Conservation (phyloP, 2,888 invertebrate genomes). For the Itoplectis maculator region DNA sequence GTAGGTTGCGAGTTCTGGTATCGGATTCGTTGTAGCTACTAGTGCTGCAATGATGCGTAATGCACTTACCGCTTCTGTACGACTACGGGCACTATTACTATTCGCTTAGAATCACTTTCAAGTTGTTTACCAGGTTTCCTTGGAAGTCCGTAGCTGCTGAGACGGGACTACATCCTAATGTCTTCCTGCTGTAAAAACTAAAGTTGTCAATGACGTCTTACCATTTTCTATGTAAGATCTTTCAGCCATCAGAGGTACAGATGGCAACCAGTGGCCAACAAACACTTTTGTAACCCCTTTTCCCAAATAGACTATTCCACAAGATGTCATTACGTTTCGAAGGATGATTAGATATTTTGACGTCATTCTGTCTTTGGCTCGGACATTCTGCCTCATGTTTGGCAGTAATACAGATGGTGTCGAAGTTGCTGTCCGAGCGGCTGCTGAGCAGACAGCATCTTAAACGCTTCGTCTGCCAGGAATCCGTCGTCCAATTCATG, state of each 20-base stretch:
- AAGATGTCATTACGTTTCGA: not conserved
- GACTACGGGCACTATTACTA: conserved; percentile 30
- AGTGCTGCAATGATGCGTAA: conserved; percentile 53
- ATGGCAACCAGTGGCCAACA: too few relatives aligned
- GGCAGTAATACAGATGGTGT: not conserved
- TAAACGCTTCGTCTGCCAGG: conserved; percentile 2
- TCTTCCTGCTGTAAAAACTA: not conserved
- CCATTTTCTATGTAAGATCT: not conserved
- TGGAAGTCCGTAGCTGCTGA: conserved; percentile 5
- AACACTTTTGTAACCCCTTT: too few relatives aligned
- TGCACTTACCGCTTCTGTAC: conserved; percentile 48
- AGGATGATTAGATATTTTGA: not conserved
- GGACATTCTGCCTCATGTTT: not conserved
- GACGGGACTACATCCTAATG: not conserved
- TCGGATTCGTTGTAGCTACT: conserved; percentile 42
- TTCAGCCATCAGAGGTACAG: too few relatives aligned
- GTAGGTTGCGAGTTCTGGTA: conserved; percentile 22
- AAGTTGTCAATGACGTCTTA: not conserved
- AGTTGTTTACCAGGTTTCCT: conserved; percentile 41
- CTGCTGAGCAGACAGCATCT: conserved; percentile 15
- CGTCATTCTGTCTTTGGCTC: not conserved
- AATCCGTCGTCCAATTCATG: conserved; percentile 26
- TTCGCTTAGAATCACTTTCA: conserved; percentile 51
- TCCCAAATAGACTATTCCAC: too few relatives aligned
- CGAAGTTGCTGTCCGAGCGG: not conserved